phyloP scores from a whole-genome alignment of 2,113 vertebrate genomes.

The Esox niger region DNA sequence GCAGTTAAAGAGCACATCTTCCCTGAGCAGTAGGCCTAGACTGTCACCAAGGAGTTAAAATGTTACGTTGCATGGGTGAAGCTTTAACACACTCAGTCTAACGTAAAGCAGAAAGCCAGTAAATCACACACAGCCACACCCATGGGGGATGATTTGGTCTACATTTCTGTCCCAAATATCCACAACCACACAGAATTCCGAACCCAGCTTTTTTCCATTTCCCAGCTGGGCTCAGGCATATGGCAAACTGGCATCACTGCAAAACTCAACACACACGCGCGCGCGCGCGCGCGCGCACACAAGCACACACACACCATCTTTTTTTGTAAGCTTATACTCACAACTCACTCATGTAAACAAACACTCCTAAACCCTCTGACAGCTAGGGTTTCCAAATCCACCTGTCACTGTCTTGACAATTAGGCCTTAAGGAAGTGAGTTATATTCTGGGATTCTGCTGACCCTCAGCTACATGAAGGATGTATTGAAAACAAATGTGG shows the following conservation, averaged over 20 bases:
- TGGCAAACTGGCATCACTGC: background rate
- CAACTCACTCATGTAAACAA: background rate
- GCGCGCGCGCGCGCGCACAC: conserved; percentile 22
- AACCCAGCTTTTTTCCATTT: conserved; percentile 45
- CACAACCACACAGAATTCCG: conserved; percentile 38
- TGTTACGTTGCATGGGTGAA: conserved; percentile 50
- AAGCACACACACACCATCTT: background rate
- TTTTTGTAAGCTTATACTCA: too few species aligned
- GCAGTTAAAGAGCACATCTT: conserved; percentile 14
- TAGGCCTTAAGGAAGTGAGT: too few species aligned
- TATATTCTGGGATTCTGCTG: too few species aligned
- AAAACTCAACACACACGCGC: conserved; percentile 29
- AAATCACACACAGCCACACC: conserved; percentile 61
- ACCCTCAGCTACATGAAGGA: too few species aligned
- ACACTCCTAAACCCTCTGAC: too few species aligned
- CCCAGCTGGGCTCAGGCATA: conserved; percentile 18
- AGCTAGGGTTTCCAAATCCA: too few species aligned
- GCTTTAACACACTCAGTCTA: conserved; percentile 36
- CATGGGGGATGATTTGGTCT: conserved; percentile 54
- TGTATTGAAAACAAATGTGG: too few species aligned
- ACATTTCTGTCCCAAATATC: conserved; percentile 47
- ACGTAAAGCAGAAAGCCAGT: conserved; percentile 38
- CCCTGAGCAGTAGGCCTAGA: conserved; percentile 20
- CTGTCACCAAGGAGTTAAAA: conserved; percentile 42
- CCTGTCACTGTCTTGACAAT: too few species aligned